Conservation (phyloP, 2,888 invertebrate species). For the Melikaiella ostensackeni region DNA sequence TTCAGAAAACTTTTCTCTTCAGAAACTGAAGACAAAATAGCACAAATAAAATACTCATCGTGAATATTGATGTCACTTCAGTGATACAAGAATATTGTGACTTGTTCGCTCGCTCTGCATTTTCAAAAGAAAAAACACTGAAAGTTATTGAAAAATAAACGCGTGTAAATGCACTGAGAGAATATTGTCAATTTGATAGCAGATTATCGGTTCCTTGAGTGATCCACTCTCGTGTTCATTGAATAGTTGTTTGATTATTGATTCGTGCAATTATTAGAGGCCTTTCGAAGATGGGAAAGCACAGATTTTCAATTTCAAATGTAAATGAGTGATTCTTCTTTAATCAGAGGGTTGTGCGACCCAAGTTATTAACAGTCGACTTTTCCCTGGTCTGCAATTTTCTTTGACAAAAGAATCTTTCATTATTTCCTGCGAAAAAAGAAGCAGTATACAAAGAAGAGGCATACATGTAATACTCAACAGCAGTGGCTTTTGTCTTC, state of each 20-base stretch:
- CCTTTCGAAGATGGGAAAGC: background rate
- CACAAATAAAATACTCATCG: too few relatives aligned
- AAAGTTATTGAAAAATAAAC: too few relatives aligned
- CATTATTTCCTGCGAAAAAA: background rate
- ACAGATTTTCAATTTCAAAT: background rate
- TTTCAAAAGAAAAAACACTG: too few relatives aligned
- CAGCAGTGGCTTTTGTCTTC: background rate
- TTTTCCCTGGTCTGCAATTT: constrained; percentile 1
- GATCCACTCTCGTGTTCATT: background rate
- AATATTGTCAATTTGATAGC: background rate
- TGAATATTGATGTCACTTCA: too few relatives aligned
- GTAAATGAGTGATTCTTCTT: too few relatives aligned
- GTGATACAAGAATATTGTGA: too few relatives aligned
- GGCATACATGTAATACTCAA: background rate
- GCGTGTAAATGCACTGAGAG: background rate
- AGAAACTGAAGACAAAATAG: too few relatives aligned
- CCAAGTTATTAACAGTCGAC: background rate
- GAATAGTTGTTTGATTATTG: background rate
- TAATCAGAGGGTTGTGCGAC: background rate
- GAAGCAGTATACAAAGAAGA: background rate
- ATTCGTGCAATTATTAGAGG: background rate
- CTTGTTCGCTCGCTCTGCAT: too few relatives aligned
- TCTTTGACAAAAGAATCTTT: constrained; percentile 10
- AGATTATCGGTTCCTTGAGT: background rate
- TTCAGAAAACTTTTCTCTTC: too few relatives aligned